Base-by-base conservation (phyloP, 2,113 vertebrate species). In the Chauna torquata region DNA sequence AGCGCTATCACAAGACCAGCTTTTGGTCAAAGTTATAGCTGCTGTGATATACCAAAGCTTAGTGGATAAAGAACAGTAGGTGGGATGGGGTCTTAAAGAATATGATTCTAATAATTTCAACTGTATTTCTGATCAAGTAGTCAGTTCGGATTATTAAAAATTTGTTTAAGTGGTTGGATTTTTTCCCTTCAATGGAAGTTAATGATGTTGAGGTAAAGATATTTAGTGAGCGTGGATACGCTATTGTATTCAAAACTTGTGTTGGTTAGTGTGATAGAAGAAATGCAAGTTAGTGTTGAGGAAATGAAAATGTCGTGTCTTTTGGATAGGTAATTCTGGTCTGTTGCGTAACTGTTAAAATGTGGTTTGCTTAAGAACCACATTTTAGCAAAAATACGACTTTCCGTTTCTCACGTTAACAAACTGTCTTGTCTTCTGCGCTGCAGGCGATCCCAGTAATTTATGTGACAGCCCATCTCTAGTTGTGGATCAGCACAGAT, bases 401-500 rank as follows among this genome's bases (percentile, higher is more conserved):
- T 84, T 93, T 36, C 18, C 47, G 32, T 78, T 77, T 88, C 70
- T 92, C 13, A 49, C n/a, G 27, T 50, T 93, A 82, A 92, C 57
- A 22, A 75, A 47, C 45, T 88, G 38, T 89, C 36, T 96, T 96
- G 40, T 96, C 66, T 96, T 68, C 69, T 89, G 72, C 96, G 66
- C 65, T 92, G 4, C 98, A 99, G 99, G 98, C 58, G 98, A 98
- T 95, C 96, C 97, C 85, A 98, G 90, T 86, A 98, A 98, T 78
- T 98, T 99, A 96, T 97, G 98, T 86, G 99, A 99, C 87, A 98
- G 98, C 64, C 99, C 99, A 30, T 99, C 99, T 15, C 98, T 99
- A 96, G 99, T 99, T 96, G 98, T 97, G 55, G 99, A 99, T 97
- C 99, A 99, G 96, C 99, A 99, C 97, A 97, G 98, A 95, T 99